phyloP scores from a whole-genome alignment of 2,888 invertebrate species.

The Diarsia brunnea region DNA sequence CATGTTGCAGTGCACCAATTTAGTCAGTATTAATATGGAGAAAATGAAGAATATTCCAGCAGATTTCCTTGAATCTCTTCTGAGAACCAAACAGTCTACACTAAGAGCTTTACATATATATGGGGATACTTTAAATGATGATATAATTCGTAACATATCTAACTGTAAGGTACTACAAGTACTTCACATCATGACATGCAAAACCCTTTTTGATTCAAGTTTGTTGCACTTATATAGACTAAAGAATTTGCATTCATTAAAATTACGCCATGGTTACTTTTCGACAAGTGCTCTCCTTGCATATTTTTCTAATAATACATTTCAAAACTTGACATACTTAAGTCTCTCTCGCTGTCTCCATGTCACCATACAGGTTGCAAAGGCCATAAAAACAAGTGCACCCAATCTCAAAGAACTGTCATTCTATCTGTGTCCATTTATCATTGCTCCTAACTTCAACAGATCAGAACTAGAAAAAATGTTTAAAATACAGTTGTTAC shows the following conservation, averaged over 20 bases:
- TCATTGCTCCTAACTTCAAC: slow-evolving; percentile 86
- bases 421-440: slow-evolving; percentile 89
- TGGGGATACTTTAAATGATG: slow-evolving; percentile 89
- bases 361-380: slow-evolving; percentile 88
- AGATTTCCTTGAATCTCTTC: slow-evolving; percentile 86
- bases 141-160: slow-evolving; percentile 86
- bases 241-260: slow-evolving; percentile 87
- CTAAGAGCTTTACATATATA: slow-evolving; percentile 87
- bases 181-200: slow-evolving; percentile 89
- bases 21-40: slow-evolving; percentile 89
- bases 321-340: slow-evolving; percentile 86
- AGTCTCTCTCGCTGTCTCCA: slow-evolving; percentile 88
- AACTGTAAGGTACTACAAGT: slow-evolving; percentile 85
- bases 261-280: slow-evolving; percentile 89
- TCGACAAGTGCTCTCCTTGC: slow-evolving; percentile 87
- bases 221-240: slow-evolving; percentile 85
- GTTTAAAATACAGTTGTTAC: slow-evolving; percentile 87
- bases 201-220: slow-evolving; percentile 89
- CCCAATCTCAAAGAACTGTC: slow-evolving; percentile 88
- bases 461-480: slow-evolving; percentile 87
- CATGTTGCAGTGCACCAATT: slow-evolving; percentile 87
- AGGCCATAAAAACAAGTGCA: slow-evolving; percentile 86
- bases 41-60: slow-evolving; percentile 90
- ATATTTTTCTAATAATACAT: slow-evolving; percentile 88
- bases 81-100: slow-evolving; percentile 83